Conservation (phyloP, 2,113 vertebrate genomes). For the Origma solitaria region DNA sequence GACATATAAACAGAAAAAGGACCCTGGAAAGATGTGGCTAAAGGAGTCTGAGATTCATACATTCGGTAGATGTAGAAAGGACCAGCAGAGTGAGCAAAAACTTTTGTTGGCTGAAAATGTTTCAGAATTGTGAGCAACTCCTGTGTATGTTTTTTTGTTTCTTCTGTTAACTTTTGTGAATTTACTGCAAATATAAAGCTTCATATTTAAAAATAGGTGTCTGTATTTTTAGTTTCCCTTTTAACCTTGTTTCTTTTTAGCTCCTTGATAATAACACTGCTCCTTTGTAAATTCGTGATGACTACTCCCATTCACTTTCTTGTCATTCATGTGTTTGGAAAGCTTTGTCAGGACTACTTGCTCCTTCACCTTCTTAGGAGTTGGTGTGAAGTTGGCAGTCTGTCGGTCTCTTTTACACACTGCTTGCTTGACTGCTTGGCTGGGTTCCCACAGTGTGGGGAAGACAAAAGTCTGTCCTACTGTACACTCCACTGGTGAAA, state of each 20-base stretch:
- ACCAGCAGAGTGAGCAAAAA: neutral
- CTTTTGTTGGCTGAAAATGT: neutral
- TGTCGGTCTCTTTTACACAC: neutral
- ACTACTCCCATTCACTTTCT: neutral
- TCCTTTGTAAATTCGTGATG: neutral
- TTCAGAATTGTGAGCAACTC: neutral
- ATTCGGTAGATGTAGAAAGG: neutral
- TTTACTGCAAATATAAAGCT: neutral
- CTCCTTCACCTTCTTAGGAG: neutral
- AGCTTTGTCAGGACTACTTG: neutral
- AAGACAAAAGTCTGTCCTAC: neutral
- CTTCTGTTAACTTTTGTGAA: neutral
- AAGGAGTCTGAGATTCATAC: neutral
- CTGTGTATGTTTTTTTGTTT: neutral
- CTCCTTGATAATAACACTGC: neutral
- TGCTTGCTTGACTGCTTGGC: neutral
- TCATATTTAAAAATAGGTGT: neutral
- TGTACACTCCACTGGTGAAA: neutral
- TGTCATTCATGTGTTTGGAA: neutral
- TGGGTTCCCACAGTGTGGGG: neutral
- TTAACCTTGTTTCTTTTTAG: neutral
- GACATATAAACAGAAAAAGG: neutral
- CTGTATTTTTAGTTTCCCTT: neutral
- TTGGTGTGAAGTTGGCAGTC: neutral
- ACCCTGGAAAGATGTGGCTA: neutral